Evolutionary conservation across 2,113 vertebrate species (phyloP).

Genomic region (Nestor notabilis): DNA sequence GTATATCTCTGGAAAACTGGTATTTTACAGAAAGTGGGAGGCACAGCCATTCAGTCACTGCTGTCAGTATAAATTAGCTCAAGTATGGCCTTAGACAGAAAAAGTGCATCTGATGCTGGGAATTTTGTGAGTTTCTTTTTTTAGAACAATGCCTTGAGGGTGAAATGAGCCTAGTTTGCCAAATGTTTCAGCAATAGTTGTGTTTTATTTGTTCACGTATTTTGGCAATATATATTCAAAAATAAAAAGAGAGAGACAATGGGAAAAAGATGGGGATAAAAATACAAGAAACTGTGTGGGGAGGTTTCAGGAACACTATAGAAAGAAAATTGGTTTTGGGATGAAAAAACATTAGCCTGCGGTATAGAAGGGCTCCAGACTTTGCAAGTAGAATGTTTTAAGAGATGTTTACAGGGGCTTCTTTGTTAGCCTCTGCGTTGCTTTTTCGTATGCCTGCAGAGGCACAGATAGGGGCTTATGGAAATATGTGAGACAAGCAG

Average conservation of each 20-base stretch:
- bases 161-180: slow-evolving; percentile 9
- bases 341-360: not conserved
- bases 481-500: not conserved
- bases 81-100: not conserved
- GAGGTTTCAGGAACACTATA: not conserved
- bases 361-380: not conserved
- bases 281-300: not conserved
- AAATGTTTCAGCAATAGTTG: not conserved
- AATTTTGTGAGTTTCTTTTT: slow-evolving; percentile 3
- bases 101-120: slow-evolving; percentile 25
- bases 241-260: not conserved
- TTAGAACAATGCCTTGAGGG: slow-evolving; percentile 39
- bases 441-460: not conserved
- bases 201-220: not conserved
- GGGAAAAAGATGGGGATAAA: not conserved
- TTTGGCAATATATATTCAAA: not conserved
- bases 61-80: slow-evolving; percentile 44
- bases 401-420: not conserved
- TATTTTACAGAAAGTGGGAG: not conserved
- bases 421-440: not conserved
- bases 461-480: not conserved
- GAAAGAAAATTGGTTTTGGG: not conserved
- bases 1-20: not conserved
- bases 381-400: not conserved
- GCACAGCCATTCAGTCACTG: not conserved